Evolutionary conservation across 2,797 vertebrate species (phyloP).

Genomic region (Menidia menidia): DNA sequence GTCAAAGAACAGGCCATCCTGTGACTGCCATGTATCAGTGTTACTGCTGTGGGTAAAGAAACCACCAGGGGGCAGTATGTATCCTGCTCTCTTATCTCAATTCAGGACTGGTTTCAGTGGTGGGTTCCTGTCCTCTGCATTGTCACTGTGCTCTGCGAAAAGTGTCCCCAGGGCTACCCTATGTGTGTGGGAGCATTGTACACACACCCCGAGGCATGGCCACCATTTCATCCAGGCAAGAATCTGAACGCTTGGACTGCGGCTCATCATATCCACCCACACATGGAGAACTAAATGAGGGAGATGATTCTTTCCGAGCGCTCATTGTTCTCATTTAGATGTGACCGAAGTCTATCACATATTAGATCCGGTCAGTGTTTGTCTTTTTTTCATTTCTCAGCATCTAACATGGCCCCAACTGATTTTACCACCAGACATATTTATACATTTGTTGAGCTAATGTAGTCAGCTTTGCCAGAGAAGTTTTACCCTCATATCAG

Average conservation of each 20-base stretch:
- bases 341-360: constrained; percentile 21
- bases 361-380: constrained; percentile 4
- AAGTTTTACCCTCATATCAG: constrained; percentile 32
- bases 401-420: constrained; percentile 5
- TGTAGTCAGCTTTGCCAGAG: constrained; percentile 25
- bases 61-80: constrained; percentile 80
- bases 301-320: constrained; percentile 46
- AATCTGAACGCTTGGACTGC: constrained; percentile 44
- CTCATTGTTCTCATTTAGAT: constrained; percentile 35
- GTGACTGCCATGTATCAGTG: constrained; percentile 9
- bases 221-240: constrained; percentile 49
- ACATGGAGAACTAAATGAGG: constrained; percentile 55
- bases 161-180: constrained; percentile 41
- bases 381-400: not conserved
- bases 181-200: constrained; percentile 51
- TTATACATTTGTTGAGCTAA: constrained; percentile 4
- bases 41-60: constrained; percentile 26
- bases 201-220: constrained; percentile 48
- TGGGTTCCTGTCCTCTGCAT: constrained; percentile 31
- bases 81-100: constrained; percentile 43
- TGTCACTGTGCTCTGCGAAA: constrained; percentile 42
- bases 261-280: constrained; percentile 54
- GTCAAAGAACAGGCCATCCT: not conserved
- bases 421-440: constrained; percentile 10
- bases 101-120: constrained; percentile 38